phyloP scores from a whole-genome alignment of 2,888 invertebrate species.

The Siphonodentalium dalli region DNA sequence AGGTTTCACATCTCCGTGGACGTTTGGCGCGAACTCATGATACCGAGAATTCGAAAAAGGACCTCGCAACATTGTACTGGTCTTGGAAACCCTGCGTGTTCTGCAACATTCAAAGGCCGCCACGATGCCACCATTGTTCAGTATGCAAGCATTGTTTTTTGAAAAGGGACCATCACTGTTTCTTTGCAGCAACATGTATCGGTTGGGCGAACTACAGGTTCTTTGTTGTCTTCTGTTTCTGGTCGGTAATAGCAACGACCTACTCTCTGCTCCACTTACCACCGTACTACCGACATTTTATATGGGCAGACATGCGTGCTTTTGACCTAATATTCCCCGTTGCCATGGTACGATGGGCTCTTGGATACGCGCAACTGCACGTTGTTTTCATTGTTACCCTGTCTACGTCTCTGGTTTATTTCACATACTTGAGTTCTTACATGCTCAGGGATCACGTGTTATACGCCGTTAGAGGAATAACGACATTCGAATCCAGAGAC shows the following conservation, averaged over 20 bases:
- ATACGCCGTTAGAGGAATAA: conserved; percentile 40
- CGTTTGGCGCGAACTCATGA: too few relatives aligned
- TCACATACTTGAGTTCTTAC: conserved; percentile 34
- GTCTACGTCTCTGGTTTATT: conserved; percentile 41
- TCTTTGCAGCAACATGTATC: conserved; percentile 55
- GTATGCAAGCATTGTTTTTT: conserved; percentile 56
- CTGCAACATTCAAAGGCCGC: conserved; percentile 52
- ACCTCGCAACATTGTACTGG: too few relatives aligned
- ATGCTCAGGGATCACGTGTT: conserved; percentile 38
- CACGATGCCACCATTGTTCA: conserved; percentile 58
- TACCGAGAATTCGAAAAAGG: too few relatives aligned
- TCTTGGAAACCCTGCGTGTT: conserved; percentile 57
- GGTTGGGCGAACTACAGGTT: conserved; percentile 57
- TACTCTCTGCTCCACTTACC: conserved; percentile 38
- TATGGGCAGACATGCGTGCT: conserved; percentile 28
- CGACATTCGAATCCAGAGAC: conserved; percentile 47
- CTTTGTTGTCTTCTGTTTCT: conserved; percentile 54
- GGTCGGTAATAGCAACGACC: conserved; percentile 37
- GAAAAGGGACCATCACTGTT: conserved; percentile 62
- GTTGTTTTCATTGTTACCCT: conserved; percentile 34
- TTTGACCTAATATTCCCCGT: conserved; percentile 46
- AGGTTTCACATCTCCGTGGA: too few relatives aligned
- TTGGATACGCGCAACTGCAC: conserved; percentile 33
- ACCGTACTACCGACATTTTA: conserved; percentile 18
- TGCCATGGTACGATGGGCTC: conserved; percentile 34